phyloP scores from a whole-genome alignment of 2,888 invertebrate genomes.

The Pterostichus madidus region DNA sequence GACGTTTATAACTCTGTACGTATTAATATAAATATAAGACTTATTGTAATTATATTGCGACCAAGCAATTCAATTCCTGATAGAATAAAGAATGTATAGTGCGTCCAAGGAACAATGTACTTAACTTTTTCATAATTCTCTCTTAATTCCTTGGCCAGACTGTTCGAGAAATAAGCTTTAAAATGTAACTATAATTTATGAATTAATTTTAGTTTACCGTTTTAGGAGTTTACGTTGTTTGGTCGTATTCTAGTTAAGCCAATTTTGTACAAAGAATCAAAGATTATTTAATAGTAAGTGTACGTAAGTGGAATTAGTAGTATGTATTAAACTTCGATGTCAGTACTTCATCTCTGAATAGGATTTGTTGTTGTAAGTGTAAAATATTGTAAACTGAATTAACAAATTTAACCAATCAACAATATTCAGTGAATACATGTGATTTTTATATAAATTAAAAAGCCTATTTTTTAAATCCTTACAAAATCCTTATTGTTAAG shows the following conservation, averaged over 20 bases:
- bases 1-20: neutral
- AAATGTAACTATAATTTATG: neutral
- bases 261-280: slow-evolving; percentile 49
- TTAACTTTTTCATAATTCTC: too few species aligned
- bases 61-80: neutral
- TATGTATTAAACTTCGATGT: slow-evolving; percentile 10
- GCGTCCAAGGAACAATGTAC: too few species aligned
- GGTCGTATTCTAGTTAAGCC: slow-evolving; percentile 5
- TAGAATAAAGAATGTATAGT: too few species aligned
- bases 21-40: neutral
- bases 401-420: slow-evolving; percentile 25
- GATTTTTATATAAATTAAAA: slow-evolving; percentile 29
- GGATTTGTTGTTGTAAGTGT: slow-evolving; percentile 23
- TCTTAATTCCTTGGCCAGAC: too few species aligned
- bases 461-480: neutral
- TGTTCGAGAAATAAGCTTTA: neutral
- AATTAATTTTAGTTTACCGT: neutral
- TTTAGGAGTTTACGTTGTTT: neutral
- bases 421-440: slow-evolving; percentile 42
- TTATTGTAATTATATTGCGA: slow-evolving; percentile 8
- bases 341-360: slow-evolving; percentile 24
- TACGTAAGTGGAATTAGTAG: neutral
- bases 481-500: neutral
- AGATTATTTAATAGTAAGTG: slow-evolving; percentile 42
- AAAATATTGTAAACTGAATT: slow-evolving; percentile 12